Evolutionary conservation across 2,113 vertebrate genomes (phyloP).

Genomic region (Turnix velox): DNA sequence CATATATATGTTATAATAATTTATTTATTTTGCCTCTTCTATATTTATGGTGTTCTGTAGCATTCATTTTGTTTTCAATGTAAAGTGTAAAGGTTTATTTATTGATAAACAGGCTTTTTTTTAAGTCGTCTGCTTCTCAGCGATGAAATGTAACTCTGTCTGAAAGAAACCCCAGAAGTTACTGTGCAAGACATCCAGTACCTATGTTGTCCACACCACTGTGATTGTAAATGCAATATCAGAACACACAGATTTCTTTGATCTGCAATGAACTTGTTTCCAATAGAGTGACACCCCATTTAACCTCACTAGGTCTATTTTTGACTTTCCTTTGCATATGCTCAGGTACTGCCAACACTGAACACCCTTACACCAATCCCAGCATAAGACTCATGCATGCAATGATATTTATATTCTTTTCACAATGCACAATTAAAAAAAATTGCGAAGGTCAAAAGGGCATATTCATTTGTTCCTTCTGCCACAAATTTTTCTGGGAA

Average conservation of each 20-base stretch:
- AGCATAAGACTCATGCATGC: not conserved
- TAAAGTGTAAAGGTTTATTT: not conserved
- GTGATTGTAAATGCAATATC: not conserved
- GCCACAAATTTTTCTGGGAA: not conserved
- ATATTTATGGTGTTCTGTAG: not conserved
- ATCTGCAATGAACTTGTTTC: not conserved
- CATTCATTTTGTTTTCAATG: not conserved
- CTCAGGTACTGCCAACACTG: not conserved
- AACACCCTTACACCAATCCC: fast-evolving
- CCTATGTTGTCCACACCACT: not conserved
- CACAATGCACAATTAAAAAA: not conserved
- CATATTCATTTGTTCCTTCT: not conserved
- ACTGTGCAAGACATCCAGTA: not conserved
- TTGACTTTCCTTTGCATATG: not conserved
- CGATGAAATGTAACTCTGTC: not conserved
- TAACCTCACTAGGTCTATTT: not conserved
- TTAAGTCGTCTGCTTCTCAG: not conserved
- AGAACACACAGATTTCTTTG: not conserved
- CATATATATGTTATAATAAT: not conserved
- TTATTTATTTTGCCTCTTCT: not conserved
- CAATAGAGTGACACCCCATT: not conserved
- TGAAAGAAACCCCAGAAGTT: not conserved
- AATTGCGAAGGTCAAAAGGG: not conserved
- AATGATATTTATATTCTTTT: not conserved
- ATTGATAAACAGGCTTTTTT: not conserved